These are phyloP conservation scores for Hoplostethus mediterraneus DNA, from an alignment of 2,797 vertebrate species.

Conservation along the genomic window DNA sequence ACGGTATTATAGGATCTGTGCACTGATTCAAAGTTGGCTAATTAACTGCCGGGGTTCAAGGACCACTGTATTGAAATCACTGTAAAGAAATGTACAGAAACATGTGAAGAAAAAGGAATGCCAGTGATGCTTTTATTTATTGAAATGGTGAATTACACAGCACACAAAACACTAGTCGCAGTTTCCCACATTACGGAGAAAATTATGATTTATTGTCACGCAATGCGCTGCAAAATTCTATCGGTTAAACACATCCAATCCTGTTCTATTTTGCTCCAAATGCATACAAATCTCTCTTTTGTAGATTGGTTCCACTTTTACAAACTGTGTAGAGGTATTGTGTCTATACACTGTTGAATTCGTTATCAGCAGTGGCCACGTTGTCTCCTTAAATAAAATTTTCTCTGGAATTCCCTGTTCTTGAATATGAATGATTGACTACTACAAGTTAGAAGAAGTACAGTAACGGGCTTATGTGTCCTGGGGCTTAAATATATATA, in stretches of 20 bases:
- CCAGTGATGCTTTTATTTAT: background rate
- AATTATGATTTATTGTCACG: background rate
- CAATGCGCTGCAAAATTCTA: background rate
- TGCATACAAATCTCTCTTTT: slow-evolving; percentile 8
- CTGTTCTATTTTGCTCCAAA: background rate
- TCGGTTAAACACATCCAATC: slow-evolving; percentile 1
- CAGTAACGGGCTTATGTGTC: no score
- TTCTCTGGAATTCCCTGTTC: background rate
- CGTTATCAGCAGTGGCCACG: slow-evolving; percentile 7
- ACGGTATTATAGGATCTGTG: no score
- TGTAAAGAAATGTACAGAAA: background rate
- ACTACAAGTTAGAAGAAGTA: no score
- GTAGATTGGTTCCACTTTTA: background rate
- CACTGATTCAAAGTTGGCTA: no score
- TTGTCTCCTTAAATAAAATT: background rate
- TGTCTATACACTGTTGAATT: background rate
- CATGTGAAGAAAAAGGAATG: no score
- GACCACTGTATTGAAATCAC: background rate
- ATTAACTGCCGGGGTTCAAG: background rate
- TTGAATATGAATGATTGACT: no score
- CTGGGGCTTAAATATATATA: no score
- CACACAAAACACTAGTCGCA: background rate
- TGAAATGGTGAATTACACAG: background rate
- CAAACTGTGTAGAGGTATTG: background rate
- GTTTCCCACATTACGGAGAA: background rate